Base-by-base conservation (phyloP, 2,797 vertebrate species). In the Pseudopleuronectes americanus region DNA sequence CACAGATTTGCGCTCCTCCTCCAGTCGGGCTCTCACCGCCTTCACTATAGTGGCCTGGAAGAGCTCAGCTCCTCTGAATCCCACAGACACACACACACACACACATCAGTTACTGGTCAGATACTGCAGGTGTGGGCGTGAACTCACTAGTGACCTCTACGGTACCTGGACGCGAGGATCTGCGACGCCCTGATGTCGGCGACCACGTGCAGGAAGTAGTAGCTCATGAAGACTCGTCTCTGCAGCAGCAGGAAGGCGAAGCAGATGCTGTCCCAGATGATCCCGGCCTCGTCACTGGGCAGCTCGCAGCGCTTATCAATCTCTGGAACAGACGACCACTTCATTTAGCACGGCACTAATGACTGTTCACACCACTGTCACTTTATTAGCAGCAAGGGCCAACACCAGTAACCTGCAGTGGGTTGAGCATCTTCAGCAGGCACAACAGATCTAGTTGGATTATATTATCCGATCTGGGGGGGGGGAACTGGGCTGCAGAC, bases 221-320 rank as follows among this genome's bases (percentile, higher is more conserved):
- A 99, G 87, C 98, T 99, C 97, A 99, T 99, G 91, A 99, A 99
- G 77, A 99, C 98, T 43, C 98, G 95, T 76, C 98, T 95, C 94
- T 99, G 98, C 57, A 99, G 94, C 84, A 99, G 92, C 43, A 99
- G 94, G 91, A 99, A 99, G 64, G 96, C 96, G 53, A 99, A 99
- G 88, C 98, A 99, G 91, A 99, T 99, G 71, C 97, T 99, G 94
- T 99, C 98, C 98, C 98, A 99, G 86, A 99, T 99, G 86, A 99
- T 99, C 33, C 98, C 98, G 0, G 97, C 98, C 85, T 99, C 97
- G 41, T 96, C 94, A 3, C 86, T 94, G 21, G 97, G 97, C 52
- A 97, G 89, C 12, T 95, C 95, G 83, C 98, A 99, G 3, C 0
- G 36, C 0, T 74, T 0, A 1, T 49, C 31, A 1, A 0, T 0